phyloP scores from a whole-genome alignment of 2,113 vertebrate genomes.

The Noturus placidus region DNA sequence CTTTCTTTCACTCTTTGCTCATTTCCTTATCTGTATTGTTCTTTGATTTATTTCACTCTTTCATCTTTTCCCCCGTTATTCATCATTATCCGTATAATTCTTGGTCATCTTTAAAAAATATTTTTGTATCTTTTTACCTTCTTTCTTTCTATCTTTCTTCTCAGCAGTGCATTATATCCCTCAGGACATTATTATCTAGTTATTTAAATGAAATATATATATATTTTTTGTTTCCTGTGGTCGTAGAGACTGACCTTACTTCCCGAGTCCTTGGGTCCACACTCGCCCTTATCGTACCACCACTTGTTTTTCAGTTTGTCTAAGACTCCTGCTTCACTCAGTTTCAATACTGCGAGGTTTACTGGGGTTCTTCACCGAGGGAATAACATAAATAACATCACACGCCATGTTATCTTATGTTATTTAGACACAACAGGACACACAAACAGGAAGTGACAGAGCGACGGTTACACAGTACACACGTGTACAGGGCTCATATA shows the following conservation, averaged over 20 bases:
- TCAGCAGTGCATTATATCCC: background rate
- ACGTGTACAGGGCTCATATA: constrained; percentile 77
- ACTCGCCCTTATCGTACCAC: constrained; percentile 99
- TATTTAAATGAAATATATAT: constrained; percentile 24
- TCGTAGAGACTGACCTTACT: constrained; percentile 98
- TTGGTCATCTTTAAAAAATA: background rate
- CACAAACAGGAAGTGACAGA: constrained; percentile 84
- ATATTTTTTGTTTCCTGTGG: constrained; percentile 59
- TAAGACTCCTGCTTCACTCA: constrained; percentile 99
- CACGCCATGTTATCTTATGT: constrained; percentile 99
- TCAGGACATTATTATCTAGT: constrained; percentile 32
- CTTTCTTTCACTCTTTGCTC: no score
- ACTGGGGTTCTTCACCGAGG: constrained; percentile 99
- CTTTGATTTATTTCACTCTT: background rate
- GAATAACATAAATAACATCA: constrained; percentile 99
- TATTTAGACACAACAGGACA: constrained; percentile 83
- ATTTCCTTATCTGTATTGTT: background rate
- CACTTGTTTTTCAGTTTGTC: constrained; percentile 99
- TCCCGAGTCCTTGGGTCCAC: constrained; percentile 99
- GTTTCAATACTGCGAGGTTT: constrained; percentile 99
- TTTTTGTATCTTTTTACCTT: background rate
- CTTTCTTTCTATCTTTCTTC: background rate
- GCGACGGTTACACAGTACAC: constrained; percentile 88
- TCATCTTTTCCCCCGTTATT: no score
- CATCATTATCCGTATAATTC: no score